A percentile compares a stretch with the other conserved stretches of the same genome.
These are phyloP conservation scores for Pachypeltis micranthus DNA, from an alignment of 1,140 invertebrate species.

Conservation along the genomic window DNA sequence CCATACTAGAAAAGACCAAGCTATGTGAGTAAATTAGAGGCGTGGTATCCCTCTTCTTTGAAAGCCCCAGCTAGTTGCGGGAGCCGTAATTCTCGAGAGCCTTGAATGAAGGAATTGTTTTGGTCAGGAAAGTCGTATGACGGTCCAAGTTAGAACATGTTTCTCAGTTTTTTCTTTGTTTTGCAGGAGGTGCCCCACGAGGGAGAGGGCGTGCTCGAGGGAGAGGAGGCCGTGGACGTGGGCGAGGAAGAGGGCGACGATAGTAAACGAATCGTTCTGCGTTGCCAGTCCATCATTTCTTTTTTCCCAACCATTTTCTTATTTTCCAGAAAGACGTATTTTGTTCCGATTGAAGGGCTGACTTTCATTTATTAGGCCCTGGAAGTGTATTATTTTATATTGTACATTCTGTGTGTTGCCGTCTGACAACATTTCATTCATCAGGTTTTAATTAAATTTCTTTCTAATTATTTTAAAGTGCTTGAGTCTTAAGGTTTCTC, in stretches of 20 bases:
- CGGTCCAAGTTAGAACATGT: not conserved
- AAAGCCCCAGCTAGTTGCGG: not conserved
- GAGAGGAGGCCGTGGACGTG: constrained; percentile 22
- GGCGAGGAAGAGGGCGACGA: constrained; percentile 16
- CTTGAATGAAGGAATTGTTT: not conserved
- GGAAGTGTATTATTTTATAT: too few species aligned
- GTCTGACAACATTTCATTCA: too few species aligned
- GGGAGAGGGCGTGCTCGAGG: constrained; percentile 23
- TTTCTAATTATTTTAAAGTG: too few species aligned
- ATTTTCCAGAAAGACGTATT: too few species aligned
- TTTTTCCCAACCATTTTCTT: too few species aligned
- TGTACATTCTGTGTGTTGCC: too few species aligned
- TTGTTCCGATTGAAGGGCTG: too few species aligned
- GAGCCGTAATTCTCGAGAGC: not conserved
- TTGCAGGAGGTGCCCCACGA: constrained; percentile 5
- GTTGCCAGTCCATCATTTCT: too few species aligned
- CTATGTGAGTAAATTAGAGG: not conserved
- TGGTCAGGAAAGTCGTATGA: not conserved
- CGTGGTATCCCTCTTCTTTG: not conserved
- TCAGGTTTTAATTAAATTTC: too few species aligned
- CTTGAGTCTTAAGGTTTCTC: too few species aligned
- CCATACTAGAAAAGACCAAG: not conserved
- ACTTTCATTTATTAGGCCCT: too few species aligned
- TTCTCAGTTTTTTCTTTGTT: not conserved
- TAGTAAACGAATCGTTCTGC: too few species aligned